These are phyloP conservation scores for Ceratoteleas bidentatus DNA, from an alignment of 1,140 invertebrate genomes.

Conservation along the genomic window DNA sequence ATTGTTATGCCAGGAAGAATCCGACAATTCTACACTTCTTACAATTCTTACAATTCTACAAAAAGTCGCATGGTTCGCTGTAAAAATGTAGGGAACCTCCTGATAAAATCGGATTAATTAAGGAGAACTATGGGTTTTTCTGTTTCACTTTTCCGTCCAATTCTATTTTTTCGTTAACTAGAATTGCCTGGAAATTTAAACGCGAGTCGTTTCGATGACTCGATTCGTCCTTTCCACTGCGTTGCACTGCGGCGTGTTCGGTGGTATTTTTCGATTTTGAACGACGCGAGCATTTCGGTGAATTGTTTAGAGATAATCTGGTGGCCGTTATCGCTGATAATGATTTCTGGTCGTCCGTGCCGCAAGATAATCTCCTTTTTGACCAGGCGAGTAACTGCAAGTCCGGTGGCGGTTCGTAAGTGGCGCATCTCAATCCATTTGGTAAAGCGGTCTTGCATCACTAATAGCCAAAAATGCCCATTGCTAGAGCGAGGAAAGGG, in stretches of 20 bases:
- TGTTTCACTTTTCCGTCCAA: no score
- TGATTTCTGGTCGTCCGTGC: no score
- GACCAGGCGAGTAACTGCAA: neutral
- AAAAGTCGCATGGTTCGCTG: no score
- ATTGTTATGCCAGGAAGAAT: no score
- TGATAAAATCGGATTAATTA: no score
- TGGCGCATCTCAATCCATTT: conserved; percentile 62
- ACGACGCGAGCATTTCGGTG: no score
- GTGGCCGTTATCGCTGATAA: neutral
- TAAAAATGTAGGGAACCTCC: no score
- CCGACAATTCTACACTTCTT: no score
- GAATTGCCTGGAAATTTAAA: no score
- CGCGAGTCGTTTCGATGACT: neutral
- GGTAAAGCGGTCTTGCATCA: conserved; percentile 71
- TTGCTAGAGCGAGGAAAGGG: conserved; percentile 60
- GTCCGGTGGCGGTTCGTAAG: neutral
- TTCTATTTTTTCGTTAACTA: no score
- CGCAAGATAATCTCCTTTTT: neutral
- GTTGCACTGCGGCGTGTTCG: neutral
- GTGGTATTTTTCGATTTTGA: neutral
- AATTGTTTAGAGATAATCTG: neutral
- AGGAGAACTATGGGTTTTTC: no score
- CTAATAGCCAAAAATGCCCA: conserved; percentile 70
- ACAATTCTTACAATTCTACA: no score
- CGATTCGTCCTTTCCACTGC: neutral